Evolutionary conservation across 2,113 vertebrate species (phyloP).

Genomic region (Dicaeum eximium): DNA sequence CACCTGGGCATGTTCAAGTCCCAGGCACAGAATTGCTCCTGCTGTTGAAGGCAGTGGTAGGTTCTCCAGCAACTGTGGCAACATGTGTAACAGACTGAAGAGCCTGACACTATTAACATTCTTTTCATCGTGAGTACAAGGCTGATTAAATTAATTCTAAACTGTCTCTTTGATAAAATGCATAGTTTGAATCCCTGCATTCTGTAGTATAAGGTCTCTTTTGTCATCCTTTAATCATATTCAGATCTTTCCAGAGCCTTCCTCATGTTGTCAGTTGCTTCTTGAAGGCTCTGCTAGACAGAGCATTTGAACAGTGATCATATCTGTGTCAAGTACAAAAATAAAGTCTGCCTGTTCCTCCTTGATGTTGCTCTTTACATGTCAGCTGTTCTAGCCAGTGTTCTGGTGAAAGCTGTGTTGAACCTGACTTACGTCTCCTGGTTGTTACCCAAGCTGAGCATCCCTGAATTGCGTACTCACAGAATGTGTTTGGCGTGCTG

Average conservation of each 20-base stretch:
- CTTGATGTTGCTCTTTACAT: neutral
- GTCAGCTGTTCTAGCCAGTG: neutral
- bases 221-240: constrained; percentile 33
- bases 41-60: neutral
- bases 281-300: constrained; percentile 1
- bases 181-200: neutral
- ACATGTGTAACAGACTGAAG: neutral
- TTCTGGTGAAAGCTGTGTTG: neutral
- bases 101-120: neutral
- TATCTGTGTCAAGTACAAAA: neutral
- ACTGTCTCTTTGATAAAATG: constrained; percentile 35
- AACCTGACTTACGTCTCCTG: neutral
- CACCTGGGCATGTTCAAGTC: neutral
- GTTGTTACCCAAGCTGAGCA: neutral
- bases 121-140: neutral
- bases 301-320: neutral
- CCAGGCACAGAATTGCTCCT: neutral
- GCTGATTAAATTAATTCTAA: constrained; percentile 20
- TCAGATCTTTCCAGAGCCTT: neutral
- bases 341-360: neutral
- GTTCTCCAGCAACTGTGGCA: neutral
- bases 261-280: neutral
- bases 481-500: neutral
- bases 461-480: neutral
- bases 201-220: constrained; percentile 13